These are phyloP conservation scores for Notodonta ziczac DNA, from an alignment of 2,888 invertebrate genomes.

Conservation along the genomic window DNA sequence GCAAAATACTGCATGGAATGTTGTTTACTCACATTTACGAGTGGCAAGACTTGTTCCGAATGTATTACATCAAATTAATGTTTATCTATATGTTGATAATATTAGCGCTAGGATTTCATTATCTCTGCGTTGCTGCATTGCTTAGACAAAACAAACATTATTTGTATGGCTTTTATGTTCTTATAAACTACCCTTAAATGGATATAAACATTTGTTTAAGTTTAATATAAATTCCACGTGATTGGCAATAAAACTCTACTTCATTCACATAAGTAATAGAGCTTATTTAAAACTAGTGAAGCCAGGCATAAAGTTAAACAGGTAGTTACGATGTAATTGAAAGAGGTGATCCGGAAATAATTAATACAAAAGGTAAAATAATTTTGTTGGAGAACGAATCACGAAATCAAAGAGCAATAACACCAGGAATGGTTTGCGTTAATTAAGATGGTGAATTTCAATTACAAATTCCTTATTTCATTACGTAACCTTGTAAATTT, in stretches of 20 bases:
- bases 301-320: not conserved
- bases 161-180: too few species aligned
- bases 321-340: not conserved
- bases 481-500: not conserved
- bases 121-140: not conserved
- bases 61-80: constrained; percentile 2
- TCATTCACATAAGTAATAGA: not conserved
- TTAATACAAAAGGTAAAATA: constrained; percentile 11
- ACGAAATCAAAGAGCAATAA: not conserved
- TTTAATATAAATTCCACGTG: too few species aligned
- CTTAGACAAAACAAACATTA: too few species aligned
- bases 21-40: constrained; percentile 50
- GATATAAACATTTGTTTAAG: too few species aligned
- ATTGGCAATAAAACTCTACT: too few species aligned
- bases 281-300: not conserved
- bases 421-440: not conserved
- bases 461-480: constrained; percentile 1
- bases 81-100: not conserved
- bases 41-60: not conserved
- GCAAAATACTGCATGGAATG: constrained; percentile 70
- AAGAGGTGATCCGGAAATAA: constrained; percentile 13
- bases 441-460: not conserved
- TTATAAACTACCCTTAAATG: too few species aligned
- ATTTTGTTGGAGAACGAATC: constrained; percentile 2
- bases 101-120: not conserved